Evolutionary conservation across 2,888 invertebrate species (phyloP), one percentile per base, ranked within the genome.

Genomic region (Metopia argyrocephala): DNA sequence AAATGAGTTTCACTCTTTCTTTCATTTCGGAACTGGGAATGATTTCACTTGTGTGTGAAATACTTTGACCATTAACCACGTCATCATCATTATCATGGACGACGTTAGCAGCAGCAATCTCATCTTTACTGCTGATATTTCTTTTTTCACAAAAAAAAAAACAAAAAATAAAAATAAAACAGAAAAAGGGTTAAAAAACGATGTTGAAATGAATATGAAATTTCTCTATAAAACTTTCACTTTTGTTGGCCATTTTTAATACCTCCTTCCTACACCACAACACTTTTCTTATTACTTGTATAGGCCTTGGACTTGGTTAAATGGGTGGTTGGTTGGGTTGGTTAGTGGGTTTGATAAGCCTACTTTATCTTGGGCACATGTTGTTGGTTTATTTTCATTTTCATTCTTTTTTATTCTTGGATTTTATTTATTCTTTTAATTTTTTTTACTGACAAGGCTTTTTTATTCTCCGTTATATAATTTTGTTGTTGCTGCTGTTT

Each of bases 51-150:
- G 79, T 52, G 45, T 50, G 27, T 76, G 64, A 31, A 0, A 12
- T 0, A 12, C 31, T 74, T 66, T 82, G 76, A 76, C 65, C 70
- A 66, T 81, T 57, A 81, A 86, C 86, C 85, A 84, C 84, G 85
- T 87, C 84, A 85, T 85, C 84, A 86, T 87, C 83, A 87, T 86
- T 83, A 86, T 83, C 83, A 83, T 86, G 85, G 85, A 83, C 83
- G 83, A 83, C 15, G 38, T 12, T 15, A 12, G 15, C 38, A 38
- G 85, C 83, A 28, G 28, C 6, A 59, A 59, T 50, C 48, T 23
- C n/a, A 61, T 65, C 15, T 69, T 46, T 64, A 48, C 28, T 9
- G 25, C 5, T 59, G 52, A 9, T 50, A 23, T 27, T 50, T 28
- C n/a, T 23, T 46, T 65, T 68, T 74, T 54, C 54, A 66, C 79